Conservation (phyloP, 2,888 invertebrate species). For the Ochropleura leucogaster region DNA sequence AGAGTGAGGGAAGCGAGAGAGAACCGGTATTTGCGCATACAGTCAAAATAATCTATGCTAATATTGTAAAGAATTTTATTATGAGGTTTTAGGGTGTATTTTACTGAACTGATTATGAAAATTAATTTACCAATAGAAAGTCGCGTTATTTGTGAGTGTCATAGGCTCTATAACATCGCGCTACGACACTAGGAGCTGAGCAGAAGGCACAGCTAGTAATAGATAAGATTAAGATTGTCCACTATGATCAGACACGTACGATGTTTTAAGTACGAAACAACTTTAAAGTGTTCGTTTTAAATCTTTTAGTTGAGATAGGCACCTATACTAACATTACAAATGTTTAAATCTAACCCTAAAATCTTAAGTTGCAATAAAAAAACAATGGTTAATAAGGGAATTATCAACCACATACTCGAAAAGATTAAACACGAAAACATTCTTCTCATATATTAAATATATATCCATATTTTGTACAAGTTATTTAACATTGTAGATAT, state of each 20-base stretch:
- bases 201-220: too few species aligned
- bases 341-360: background rate
- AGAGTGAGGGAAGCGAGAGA: background rate
- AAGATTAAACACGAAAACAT: background rate
- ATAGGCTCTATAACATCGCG: too few species aligned
- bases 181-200: too few species aligned
- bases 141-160: too few species aligned
- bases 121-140: too few species aligned
- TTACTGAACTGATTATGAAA: too few species aligned
- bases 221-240: too few species aligned
- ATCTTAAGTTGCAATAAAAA: background rate
- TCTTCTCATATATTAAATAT: conserved; percentile 12
- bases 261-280: too few species aligned
- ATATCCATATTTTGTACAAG: background rate
- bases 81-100: too few species aligned
- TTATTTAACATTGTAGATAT: conserved; percentile 4
- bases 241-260: too few species aligned
- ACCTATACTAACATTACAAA: background rate
- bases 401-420: background rate
- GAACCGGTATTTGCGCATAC: background rate
- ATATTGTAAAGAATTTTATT: too few species aligned
- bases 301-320: background rate
- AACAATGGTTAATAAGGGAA: background rate
- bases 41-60: background rate
- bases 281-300: background rate